Percentiles rank a stretch among this genome's conserved stretches.
phyloP scores from a whole-genome alignment of 2,113 vertebrate species.

The Aix galericulata region DNA sequence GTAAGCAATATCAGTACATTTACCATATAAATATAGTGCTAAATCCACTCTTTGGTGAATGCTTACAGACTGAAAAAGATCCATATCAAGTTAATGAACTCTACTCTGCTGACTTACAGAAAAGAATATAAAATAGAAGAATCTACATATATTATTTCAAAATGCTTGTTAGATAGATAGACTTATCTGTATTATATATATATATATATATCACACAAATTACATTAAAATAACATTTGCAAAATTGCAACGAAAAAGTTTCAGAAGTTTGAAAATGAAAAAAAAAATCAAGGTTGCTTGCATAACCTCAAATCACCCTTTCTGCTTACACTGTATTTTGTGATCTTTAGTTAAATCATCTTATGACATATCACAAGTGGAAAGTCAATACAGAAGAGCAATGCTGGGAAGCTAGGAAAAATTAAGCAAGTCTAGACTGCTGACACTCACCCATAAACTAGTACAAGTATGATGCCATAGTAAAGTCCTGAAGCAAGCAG shows the following conservation, averaged over 20 bases:
- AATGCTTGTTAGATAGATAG: conserved; percentile 34
- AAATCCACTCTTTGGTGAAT: conserved; percentile 58
- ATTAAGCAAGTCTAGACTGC: not conserved
- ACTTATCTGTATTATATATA: conserved; percentile 48
- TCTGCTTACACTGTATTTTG: not conserved
- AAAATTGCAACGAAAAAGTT: conserved; percentile 17
- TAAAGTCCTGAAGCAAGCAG: not conserved
- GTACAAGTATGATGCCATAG: not conserved
- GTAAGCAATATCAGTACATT: conserved; percentile 56
- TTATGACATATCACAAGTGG: not conserved
- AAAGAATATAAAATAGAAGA: conserved; percentile 64
- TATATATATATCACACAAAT: conserved; percentile 46
- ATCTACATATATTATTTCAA: conserved; percentile 64
- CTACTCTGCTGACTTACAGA: conserved; percentile 56
- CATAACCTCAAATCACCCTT: not conserved
- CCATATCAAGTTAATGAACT: conserved; percentile 75
- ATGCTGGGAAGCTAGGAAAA: not conserved
- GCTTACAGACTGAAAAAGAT: conserved; percentile 64
- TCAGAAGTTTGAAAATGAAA: not conserved
- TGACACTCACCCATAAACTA: not conserved
- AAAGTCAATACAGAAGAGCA: not conserved
- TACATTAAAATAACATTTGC: conserved; percentile 41
- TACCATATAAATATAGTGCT: conserved; percentile 61
- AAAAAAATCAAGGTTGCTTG: not conserved
- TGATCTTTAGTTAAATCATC: not conserved